Conservation (phyloP, 2,113 vertebrate genomes). For the Poecilia latipinna region DNA sequence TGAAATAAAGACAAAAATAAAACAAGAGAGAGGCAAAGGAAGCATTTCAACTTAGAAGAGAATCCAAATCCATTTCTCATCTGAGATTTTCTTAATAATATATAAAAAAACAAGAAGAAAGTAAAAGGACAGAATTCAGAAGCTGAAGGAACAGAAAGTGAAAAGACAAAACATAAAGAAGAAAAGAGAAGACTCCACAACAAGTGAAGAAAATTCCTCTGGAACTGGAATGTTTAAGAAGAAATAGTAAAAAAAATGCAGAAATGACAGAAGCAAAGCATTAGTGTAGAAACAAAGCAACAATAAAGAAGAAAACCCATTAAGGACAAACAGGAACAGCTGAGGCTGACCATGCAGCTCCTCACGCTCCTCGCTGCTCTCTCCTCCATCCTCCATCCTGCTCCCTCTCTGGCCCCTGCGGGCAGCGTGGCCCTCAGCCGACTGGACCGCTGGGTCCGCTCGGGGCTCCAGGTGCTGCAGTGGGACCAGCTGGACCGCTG, state of each 20-base stretch:
- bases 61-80: no score
- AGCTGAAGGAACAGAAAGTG: no score
- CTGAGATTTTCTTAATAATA: no score
- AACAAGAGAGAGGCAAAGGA: not conserved
- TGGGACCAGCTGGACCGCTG: conserved; percentile 79
- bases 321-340: not conserved
- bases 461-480: conserved; percentile 79
- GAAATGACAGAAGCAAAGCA: no score
- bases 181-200: not conserved
- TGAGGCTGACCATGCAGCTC: not conserved
- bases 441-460: conserved; percentile 80
- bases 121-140: not conserved
- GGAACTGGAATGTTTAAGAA: not conserved
- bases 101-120: not conserved
- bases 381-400: conserved; percentile 46
- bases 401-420: not conserved
- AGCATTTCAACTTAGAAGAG: not conserved
- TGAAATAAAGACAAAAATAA: not conserved
- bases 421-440: conserved; percentile 46
- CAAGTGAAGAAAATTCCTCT: not conserved
- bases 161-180: not conserved
- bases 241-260: no score
- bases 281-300: no score
- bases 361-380: conserved; percentile 26
- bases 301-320: not conserved